Conservation (phyloP, 2,797 vertebrate genomes). For the Brachymystax lenok region DNA sequence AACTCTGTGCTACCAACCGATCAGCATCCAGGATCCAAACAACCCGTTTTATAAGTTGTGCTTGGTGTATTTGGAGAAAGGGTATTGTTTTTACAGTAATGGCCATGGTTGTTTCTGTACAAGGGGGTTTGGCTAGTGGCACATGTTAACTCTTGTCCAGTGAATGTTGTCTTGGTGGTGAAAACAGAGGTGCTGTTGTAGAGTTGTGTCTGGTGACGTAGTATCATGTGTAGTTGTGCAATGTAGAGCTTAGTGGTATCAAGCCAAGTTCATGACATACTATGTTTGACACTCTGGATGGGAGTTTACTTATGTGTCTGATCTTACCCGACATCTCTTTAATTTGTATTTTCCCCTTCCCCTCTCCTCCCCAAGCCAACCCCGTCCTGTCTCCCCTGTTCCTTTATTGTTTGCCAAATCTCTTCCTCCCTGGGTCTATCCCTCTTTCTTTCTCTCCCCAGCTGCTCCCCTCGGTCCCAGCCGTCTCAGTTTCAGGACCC, state of each 20-base stretch:
- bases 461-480: conserved; percentile 58
- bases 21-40: no score
- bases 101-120: not conserved
- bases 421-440: conserved; percentile 45
- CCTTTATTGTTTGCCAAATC: conserved; percentile 49
- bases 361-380: conserved; percentile 42
- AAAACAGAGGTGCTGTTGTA: not conserved
- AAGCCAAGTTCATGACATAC: not conserved
- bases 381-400: conserved; percentile 29
- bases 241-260: not conserved
- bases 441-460: conserved; percentile 58
- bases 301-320: not conserved
- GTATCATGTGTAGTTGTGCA: not conserved
- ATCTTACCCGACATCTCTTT: not conserved
- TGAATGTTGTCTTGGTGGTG: not conserved
- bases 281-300: not conserved
- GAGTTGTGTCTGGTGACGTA: not conserved
- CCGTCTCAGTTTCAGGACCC: conserved; percentile 58
- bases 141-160: conserved; percentile 3
- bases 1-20: no score
- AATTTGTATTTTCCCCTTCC: not conserved
- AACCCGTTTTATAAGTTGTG: not conserved
- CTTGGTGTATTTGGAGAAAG: not conserved
- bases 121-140: not conserved
- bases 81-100: not conserved